phyloP scores from a whole-genome alignment of 2,888 invertebrate species.

The Argyresthia goedartella region DNA sequence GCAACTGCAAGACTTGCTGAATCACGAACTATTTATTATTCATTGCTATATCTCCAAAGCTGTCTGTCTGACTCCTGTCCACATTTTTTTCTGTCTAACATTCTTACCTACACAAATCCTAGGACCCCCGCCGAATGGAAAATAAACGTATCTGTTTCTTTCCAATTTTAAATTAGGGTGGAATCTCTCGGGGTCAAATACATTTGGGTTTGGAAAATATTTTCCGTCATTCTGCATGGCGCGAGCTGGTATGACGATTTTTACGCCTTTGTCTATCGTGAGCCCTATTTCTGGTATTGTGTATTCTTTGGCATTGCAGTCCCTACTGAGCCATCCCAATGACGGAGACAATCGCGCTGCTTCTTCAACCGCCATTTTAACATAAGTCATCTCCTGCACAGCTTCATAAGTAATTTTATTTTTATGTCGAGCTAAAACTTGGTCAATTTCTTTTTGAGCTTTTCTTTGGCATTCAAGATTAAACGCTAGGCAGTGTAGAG shows the following conservation, averaged over 20 bases:
- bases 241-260: slow-evolving; percentile 3
- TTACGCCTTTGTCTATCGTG: slow-evolving; percentile 5
- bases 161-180: slow-evolving; percentile 2
- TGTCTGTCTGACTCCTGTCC: too few species aligned
- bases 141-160: slow-evolving; percentile 2
- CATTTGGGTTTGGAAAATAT: slow-evolving; percentile 6
- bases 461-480: slow-evolving; percentile 22
- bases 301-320: slow-evolving; percentile 3
- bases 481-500: slow-evolving; percentile 20
- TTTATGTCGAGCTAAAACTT: slow-evolving; percentile 8
- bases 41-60: too few species aligned
- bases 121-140: background rate
- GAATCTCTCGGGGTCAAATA: slow-evolving; percentile 7
- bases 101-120: too few species aligned
- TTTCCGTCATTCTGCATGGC: slow-evolving; percentile 7
- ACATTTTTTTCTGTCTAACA: too few species aligned
- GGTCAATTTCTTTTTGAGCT: slow-evolving; percentile 20
- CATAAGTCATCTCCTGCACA: background rate
- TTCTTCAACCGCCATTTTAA: too few species aligned
- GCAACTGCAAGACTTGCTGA: too few species aligned
- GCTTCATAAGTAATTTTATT: slow-evolving; percentile 13
- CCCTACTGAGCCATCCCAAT: slow-evolving; percentile 9
- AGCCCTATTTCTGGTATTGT: slow-evolving; percentile 5
- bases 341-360: slow-evolving; percentile 7
- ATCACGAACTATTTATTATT: too few species aligned